Base-by-base conservation (phyloP, 2,797 vertebrate genomes). In the Buceros bicornis region DNA sequence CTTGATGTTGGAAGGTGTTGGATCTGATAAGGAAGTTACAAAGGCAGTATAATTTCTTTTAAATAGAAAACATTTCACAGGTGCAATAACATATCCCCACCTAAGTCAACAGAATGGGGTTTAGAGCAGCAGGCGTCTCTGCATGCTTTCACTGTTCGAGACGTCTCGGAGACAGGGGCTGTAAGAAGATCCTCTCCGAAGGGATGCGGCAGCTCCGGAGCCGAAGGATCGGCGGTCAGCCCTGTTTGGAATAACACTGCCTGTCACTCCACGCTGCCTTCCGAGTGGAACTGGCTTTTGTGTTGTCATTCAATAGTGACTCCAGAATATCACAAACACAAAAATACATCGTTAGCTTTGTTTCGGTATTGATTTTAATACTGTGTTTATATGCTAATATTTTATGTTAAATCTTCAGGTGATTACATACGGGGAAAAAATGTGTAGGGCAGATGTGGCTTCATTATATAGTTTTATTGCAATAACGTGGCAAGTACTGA, bases 321-420 rank as follows among this genome's bases (percentile, higher is more conserved):
- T 92, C 13, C n/a, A 73, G 47, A 89, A 51, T 79, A 74, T 72
- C 89, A 47, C 88, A 96, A 94, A 73, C 24, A 40, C 57, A 61
- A 89, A 90, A 78, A 67, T 57, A 11, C 10, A 13, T 58, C 35
- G 13, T 43, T 82, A 85, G 18, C 62, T 72, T 94, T 92, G 42
- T 79, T 97, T 96, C 80, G 87, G 8, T 58, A 43, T 48, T 87
- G 29, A 60, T 92, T 97, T 82, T 94, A 91, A 47, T 84, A 89
- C 79, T 70, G 76, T 64, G 33, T 65, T 77, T 94, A n/a, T 73
- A 21, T 93, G 57, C 47, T 62, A 58, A 54, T 42, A 90, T 95
- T 76, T 18, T 42, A 25, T 93, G 82, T 78, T n/a, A 54, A 51
- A 58, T 61, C 56, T 89, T 84, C 37, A 45, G 16, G 25, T 90